A percentile compares a stretch with the other conserved stretches of the same genome.
Conservation (phyloP, 2,797 vertebrate species). For the Phoebastria nigripes region DNA sequence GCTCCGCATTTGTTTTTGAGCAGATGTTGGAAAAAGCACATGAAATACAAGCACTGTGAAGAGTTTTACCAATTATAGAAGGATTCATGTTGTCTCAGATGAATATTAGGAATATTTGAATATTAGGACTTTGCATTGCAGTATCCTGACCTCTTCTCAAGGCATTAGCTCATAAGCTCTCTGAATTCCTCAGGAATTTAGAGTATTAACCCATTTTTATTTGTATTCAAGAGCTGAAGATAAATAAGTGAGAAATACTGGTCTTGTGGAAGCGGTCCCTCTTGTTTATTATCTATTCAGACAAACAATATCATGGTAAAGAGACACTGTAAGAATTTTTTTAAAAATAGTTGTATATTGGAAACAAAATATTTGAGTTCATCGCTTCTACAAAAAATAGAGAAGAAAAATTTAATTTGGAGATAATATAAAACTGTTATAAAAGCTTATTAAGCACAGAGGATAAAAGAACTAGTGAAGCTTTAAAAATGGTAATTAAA, state of each 20-base stretch:
- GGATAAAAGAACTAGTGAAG: slow-evolving; percentile 57
- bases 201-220: neutral
- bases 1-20: neutral
- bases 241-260: neutral
- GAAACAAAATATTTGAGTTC: slow-evolving; percentile 30
- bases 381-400: neutral
- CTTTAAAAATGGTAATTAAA: slow-evolving; percentile 72
- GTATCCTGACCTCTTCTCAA: neutral
- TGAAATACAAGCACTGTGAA: neutral
- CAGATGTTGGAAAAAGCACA: neutral
- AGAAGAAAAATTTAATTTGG: slow-evolving; percentile 41
- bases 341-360: neutral
- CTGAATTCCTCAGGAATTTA: neutral
- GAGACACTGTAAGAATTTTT: neutral
- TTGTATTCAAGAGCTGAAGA: neutral
- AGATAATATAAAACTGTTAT: slow-evolving; percentile 43
- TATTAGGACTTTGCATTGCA: neutral
- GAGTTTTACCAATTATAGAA: neutral
- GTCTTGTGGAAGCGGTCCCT: neutral
- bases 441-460: slow-evolving; percentile 66
- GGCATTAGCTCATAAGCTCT: neutral
- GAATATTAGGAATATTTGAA: neutral
- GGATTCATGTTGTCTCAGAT: neutral
- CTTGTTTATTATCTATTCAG: neutral
- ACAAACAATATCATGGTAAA: neutral